phyloP scores from a whole-genome alignment of 2,888 invertebrate genomes.

The Meteorus colon region DNA sequence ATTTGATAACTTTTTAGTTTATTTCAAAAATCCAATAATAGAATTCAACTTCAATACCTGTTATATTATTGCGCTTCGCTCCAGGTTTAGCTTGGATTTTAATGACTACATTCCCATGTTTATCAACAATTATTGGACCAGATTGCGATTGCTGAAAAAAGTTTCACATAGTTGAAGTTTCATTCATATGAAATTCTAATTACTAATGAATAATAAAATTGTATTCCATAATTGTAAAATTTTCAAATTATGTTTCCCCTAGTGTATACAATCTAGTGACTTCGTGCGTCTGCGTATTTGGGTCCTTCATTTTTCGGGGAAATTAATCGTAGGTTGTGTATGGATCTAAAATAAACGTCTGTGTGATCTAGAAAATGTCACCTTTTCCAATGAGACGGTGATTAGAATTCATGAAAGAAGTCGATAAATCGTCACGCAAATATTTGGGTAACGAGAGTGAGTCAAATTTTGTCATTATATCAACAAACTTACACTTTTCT shows the following conservation, averaged over 20 bases:
- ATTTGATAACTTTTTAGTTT: too few species aligned
- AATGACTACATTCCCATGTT: conserved; percentile 78
- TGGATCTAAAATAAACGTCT: conserved; percentile 39
- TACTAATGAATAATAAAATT: not conserved
- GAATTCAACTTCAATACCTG: conserved; percentile 70
- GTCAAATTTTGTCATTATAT: conserved; percentile 36
- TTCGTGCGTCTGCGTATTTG: conserved; percentile 29
- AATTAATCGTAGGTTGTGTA: conserved; percentile 40
- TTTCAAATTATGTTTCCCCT: conserved; percentile 22
- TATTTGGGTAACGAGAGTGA: conserved; percentile 52
- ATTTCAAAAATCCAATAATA: too few species aligned
- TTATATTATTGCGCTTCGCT: conserved; percentile 81
- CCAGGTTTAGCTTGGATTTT: conserved; percentile 84
- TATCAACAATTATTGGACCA: conserved; percentile 74
- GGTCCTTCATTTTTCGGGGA: conserved; percentile 33
- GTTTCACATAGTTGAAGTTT: not conserved
- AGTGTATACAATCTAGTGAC: conserved; percentile 17
- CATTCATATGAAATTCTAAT: not conserved
- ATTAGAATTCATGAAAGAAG: conserved; percentile 53
- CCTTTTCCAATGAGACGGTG: conserved; percentile 62
- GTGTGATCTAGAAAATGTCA: conserved; percentile 61
- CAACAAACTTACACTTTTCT: conserved; percentile 57
- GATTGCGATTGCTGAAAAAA: conserved; percentile 50
- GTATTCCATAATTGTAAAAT: not conserved
- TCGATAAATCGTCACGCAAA: conserved; percentile 45